A percentile compares a stretch with the other conserved stretches of the same genome.
Evolutionary conservation across 2,113 vertebrate genomes (phyloP).

Genomic region (Bos indicus): DNA sequence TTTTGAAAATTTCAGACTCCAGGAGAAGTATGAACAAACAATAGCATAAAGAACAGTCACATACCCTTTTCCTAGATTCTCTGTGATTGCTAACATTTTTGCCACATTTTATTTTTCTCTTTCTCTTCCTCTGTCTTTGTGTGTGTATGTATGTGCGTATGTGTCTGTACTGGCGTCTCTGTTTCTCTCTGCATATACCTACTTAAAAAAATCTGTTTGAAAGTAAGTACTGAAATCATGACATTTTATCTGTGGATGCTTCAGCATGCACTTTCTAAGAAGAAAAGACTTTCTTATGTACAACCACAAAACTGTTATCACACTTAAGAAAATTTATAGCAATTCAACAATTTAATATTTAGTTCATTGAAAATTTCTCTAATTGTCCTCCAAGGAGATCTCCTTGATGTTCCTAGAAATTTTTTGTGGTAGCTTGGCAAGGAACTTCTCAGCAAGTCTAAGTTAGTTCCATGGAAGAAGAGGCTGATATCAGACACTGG

Average conservation of each 20-base stretch:
- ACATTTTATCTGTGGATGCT: neutral
- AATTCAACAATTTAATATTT: neutral
- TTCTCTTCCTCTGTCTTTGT: neutral
- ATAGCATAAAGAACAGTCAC: neutral
- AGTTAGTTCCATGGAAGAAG: neutral
- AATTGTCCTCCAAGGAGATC: neutral
- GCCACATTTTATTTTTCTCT: neutral
- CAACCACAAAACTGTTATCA: neutral
- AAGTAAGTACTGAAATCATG: neutral
- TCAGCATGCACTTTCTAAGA: neutral
- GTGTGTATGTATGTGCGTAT: neutral
- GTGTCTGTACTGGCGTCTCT: rapidly evolving
- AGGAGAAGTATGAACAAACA: neutral
- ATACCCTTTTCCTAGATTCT: neutral
- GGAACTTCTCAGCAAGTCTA: neutral
- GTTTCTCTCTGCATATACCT: neutral
- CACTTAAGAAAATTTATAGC: neutral
- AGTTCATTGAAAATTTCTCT: neutral
- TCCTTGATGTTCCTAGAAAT: neutral
- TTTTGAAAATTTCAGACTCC: neutral
- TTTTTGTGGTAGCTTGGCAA: neutral
- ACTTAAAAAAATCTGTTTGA: neutral
- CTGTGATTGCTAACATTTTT: neutral
- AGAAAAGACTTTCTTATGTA: neutral
- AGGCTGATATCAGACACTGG: neutral